Evolutionary conservation across 1,140 invertebrate species (phyloP).

Genomic region (Mizuhopecten yessoensis): DNA sequence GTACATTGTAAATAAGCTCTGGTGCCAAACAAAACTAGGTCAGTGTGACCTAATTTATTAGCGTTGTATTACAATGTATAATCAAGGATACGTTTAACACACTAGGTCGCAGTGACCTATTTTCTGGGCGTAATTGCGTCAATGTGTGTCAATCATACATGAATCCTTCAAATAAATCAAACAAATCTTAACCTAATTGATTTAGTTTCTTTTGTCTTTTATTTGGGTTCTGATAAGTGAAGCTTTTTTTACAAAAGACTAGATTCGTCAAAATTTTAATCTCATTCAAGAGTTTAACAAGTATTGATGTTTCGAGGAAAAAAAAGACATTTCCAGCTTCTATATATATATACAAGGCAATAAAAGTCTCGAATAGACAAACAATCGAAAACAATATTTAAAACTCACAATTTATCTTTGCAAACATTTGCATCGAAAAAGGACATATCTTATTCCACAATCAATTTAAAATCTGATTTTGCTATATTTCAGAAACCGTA

Average conservation of each 20-base stretch:
- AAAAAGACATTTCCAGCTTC: too few species aligned
- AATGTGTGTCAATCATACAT: too few species aligned
- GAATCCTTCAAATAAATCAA: background rate
- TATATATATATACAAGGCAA: too few species aligned
- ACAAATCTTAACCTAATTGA: background rate
- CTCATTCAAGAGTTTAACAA: too few species aligned
- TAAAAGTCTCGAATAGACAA: too few species aligned
- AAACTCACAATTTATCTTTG: too few species aligned
- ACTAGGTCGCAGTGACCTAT: background rate
- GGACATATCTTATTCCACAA: too few species aligned
- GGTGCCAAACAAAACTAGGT: constrained; percentile 16
- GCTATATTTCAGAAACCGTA: too few species aligned
- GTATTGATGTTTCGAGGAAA: too few species aligned
- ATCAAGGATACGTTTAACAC: background rate
- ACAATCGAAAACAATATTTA: too few species aligned
- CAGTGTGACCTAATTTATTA: background rate
- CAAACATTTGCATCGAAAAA: too few species aligned
- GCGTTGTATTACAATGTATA: background rate
- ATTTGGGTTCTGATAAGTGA: background rate
- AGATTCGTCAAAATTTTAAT: background rate
- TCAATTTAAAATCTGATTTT: too few species aligned
- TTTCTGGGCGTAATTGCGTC: background rate
- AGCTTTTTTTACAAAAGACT: background rate
- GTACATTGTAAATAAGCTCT: constrained; percentile 16
- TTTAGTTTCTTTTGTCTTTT: constrained; percentile 10